These are phyloP conservation scores for Dendrocincla fuliginosa DNA, from an alignment of 2,797 vertebrate species.

Conservation along the genomic window DNA sequence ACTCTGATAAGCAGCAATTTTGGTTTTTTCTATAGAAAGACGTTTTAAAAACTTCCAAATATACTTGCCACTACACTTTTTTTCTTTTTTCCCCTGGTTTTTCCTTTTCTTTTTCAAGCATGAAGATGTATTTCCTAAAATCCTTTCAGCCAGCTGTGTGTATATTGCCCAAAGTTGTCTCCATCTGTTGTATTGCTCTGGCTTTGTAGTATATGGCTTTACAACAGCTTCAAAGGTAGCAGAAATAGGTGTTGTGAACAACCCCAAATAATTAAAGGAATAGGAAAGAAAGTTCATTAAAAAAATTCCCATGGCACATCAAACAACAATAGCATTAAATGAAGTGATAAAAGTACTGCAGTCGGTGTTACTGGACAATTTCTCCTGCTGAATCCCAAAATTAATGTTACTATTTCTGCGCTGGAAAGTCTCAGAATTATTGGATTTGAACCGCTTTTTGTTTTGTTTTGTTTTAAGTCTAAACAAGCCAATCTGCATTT, in stretches of 20 bases:
- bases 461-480: neutral
- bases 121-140: neutral
- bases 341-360: neutral
- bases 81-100: rapidly evolving
- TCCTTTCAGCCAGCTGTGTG: neutral
- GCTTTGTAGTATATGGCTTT: neutral
- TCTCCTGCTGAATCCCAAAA: neutral
- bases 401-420: neutral
- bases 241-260: neutral
- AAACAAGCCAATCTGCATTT: neutral
- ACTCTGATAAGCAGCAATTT: neutral
- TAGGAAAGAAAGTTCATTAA: neutral
- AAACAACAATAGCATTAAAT: neutral
- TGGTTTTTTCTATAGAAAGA: neutral
- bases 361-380: neutral
- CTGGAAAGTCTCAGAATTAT: neutral
- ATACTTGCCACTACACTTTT: neutral
- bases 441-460: neutral
- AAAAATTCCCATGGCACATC: neutral
- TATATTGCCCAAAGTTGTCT: neutral
- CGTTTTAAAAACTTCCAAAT: neutral
- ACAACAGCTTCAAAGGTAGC: neutral
- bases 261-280: neutral
- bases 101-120: neutral
- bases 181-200: neutral